phyloP scores from a whole-genome alignment of 2,888 invertebrate species.

The Drosophila infuscata region DNA sequence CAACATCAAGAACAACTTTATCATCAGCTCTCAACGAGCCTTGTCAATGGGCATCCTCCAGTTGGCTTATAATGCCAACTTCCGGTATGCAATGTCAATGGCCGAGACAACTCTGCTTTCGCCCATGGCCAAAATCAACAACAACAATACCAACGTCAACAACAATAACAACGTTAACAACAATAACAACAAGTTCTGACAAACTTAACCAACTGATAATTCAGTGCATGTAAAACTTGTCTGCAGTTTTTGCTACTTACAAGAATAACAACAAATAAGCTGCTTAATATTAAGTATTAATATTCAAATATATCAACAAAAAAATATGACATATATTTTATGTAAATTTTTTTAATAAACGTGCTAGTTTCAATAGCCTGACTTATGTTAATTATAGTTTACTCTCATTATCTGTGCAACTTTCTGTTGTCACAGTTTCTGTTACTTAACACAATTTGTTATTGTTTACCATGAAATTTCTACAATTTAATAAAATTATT shows the following conservation, averaged over 20 bases:
- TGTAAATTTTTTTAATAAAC: neutral
- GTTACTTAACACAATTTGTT: neutral
- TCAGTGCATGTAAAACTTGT: neutral
- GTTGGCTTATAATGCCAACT: conserved; percentile 44
- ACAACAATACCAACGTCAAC: conserved; percentile 2
- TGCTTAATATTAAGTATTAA: neutral
- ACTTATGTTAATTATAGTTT: neutral
- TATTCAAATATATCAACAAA: too few relatives aligned
- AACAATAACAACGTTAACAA: neutral
- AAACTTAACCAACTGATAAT: conserved; percentile 1
- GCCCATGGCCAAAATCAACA: conserved; percentile 18
- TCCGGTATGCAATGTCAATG: conserved; percentile 54
- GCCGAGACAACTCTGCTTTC: conserved; percentile 1
- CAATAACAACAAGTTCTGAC: neutral
- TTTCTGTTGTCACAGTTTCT: neutral
- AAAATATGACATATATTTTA: neutral
- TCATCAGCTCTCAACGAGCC: conserved; percentile 18
- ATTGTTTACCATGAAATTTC: neutral
- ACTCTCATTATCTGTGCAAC: neutral
- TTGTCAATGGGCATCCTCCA: conserved; percentile 30
- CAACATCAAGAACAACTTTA: conserved; percentile 43
- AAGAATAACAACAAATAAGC: neutral
- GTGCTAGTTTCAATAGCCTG: neutral
- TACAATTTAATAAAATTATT: neutral
- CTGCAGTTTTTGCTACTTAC: neutral